Evolutionary conservation across 2,888 invertebrate genomes (phyloP).

Genomic region (Melipona beecheii): DNA sequence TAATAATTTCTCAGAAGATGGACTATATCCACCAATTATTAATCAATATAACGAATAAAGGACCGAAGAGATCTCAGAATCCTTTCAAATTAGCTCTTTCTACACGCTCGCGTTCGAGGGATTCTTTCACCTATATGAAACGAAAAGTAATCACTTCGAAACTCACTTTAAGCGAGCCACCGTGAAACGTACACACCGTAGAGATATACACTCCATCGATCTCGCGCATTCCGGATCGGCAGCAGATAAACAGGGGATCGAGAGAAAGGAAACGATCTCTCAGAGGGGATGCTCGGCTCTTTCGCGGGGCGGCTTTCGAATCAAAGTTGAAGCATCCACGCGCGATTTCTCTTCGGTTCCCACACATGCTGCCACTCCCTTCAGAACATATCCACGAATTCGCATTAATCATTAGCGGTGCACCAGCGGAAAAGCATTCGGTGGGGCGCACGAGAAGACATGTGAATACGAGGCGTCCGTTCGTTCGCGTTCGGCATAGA

Average conservation of each 20-base stretch:
- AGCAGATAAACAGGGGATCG: conserved; percentile 5
- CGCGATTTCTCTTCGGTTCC: conserved; percentile 25
- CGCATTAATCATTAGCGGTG: conserved; percentile 63
- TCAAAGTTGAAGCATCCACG: conserved; percentile 48
- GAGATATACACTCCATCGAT: conserved; percentile 3
- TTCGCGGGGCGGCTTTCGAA: conserved; percentile 42
- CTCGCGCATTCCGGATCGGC: conserved; percentile 17
- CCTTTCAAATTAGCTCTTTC: background rate
- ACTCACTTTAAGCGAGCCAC: background rate
- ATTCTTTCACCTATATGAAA: background rate
- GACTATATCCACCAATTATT: background rate
- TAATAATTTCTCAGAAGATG: too few species aligned
- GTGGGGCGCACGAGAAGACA: conserved; percentile 19
- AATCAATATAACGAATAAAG: background rate
- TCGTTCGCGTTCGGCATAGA: conserved; percentile 4
- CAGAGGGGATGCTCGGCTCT: conserved; percentile 21
- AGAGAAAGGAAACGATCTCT: conserved; percentile 28
- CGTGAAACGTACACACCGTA: background rate
- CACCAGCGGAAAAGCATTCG: conserved; percentile 38
- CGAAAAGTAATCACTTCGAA: conserved; percentile 22
- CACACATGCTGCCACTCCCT: background rate
- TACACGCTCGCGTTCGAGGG: background rate
- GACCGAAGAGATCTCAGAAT: background rate
- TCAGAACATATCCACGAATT: conserved; percentile 37
- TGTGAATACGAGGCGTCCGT: conserved; percentile 33